Conservation (phyloP, 2,888 invertebrate species). For the Mycalesis mineus region DNA sequence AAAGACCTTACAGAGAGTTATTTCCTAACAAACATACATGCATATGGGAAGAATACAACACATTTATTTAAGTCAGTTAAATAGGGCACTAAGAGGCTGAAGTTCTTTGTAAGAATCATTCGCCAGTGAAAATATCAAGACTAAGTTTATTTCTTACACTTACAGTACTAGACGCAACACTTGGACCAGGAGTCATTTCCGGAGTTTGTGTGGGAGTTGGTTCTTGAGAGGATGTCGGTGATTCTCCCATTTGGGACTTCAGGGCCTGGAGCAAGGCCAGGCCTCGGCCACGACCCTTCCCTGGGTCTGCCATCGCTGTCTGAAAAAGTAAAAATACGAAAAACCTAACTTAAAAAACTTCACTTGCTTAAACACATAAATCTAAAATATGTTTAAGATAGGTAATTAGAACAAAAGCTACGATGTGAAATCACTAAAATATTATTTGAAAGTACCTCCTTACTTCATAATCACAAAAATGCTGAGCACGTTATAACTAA, state of each 20-base stretch:
- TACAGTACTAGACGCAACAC: slow-evolving; percentile 45
- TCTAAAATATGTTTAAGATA: no score
- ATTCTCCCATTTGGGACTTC: slow-evolving; percentile 47
- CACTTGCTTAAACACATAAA: no score
- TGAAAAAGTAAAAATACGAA: slow-evolving; percentile 19
- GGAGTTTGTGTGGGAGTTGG: slow-evolving; percentile 39
- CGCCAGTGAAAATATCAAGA: no score
- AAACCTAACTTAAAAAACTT: no score
- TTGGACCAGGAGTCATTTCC: slow-evolving; percentile 45
- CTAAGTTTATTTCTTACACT: slow-evolving; percentile 25
- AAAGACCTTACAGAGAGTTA: no score
- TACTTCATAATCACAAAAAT: background rate
- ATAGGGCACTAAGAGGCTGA: no score
- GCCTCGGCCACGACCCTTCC: slow-evolving; percentile 62
- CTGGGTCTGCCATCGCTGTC: slow-evolving; percentile 51
- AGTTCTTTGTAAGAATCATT: no score
- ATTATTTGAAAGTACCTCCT: background rate
- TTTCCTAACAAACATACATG: no score
- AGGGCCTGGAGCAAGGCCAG: slow-evolving; percentile 56
- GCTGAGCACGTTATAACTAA: background rate
- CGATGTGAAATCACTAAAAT: no score
- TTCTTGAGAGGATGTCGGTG: slow-evolving; percentile 41
- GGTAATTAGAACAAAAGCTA: no score
- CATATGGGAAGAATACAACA: no score
- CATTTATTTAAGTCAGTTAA: no score